A percentile compares a stretch with the other conserved stretches of the same genome.
These are phyloP conservation scores for Papilio aristodemus DNA, from an alignment of 1,140 invertebrate genomes.

Conservation along the genomic window DNA sequence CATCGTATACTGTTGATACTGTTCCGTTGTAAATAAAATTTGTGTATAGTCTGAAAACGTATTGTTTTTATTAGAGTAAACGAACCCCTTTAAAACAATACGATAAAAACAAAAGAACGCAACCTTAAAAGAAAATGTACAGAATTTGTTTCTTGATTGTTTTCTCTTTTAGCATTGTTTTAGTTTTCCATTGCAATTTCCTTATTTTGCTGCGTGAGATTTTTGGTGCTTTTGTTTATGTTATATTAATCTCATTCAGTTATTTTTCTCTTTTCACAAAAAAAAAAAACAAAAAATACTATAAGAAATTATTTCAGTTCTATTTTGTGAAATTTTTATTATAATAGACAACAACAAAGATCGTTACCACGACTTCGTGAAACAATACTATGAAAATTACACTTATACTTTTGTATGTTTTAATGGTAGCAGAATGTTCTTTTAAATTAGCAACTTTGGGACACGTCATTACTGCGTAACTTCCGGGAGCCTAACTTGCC, in stretches of 20 bases:
- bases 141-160: conserved; percentile 24
- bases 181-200: conserved; percentile 19
- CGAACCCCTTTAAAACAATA: conserved; percentile 14
- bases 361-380: conserved; percentile 2
- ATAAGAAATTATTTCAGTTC: neutral
- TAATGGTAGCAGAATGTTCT: conserved; percentile 3
- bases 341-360: conserved; percentile 14
- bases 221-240: conserved; percentile 16
- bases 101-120: conserved; percentile 11
- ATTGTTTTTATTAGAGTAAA: conserved; percentile 9
- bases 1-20: neutral
- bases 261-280: neutral
- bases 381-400: neutral
- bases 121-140: conserved; percentile 19
- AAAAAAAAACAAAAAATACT: neutral
- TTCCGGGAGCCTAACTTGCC: neutral
- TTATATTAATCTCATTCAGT: conserved; percentile 8
- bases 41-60: conserved; percentile 1
- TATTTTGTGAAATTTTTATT: neutral
- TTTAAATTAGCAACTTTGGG: conserved; percentile 1
- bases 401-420: conserved; percentile 18
- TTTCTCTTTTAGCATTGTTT: conserved; percentile 23
- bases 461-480: neutral
- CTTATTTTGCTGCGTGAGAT: conserved; percentile 18
- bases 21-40: conserved; percentile 6